These are phyloP conservation scores for Plestiodon gilberti DNA, from an alignment of 2,113 vertebrate species.

Conservation along the genomic window DNA sequence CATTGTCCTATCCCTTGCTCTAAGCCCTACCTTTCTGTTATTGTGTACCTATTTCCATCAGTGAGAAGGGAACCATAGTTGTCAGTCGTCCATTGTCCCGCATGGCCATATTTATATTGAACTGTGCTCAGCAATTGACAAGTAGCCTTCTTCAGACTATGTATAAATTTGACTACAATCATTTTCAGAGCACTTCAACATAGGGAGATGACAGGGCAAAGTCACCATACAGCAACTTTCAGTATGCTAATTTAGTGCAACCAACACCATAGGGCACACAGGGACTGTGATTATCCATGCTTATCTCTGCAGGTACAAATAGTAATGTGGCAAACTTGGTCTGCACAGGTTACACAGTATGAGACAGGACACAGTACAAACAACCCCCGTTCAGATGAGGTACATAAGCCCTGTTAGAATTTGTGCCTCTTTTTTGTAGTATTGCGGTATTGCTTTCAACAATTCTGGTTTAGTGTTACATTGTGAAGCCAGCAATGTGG, in stretches of 20 bases:
- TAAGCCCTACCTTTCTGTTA: neutral
- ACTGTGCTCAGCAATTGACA: neutral
- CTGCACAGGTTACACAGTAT: neutral
- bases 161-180: too few relatives aligned
- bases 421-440: neutral
- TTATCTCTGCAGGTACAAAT: neutral
- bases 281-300: neutral
- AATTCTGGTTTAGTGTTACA: neutral
- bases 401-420: too few relatives aligned
- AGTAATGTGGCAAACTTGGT: neutral
- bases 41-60: neutral
- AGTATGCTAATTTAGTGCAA: neutral
- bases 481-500: neutral
- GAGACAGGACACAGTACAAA: too few relatives aligned
- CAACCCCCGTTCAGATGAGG: too few relatives aligned
- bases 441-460: neutral
- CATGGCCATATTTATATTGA: neutral
- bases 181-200: too few relatives aligned
- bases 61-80: neutral
- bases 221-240: neutral
- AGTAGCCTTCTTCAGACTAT: neutral
- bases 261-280: neutral
- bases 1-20: neutral
- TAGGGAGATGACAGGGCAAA: neutral
- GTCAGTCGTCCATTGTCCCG: neutral